Base-by-base conservation (phyloP, 2,113 vertebrate species). In the Oreochromis aureus region DNA sequence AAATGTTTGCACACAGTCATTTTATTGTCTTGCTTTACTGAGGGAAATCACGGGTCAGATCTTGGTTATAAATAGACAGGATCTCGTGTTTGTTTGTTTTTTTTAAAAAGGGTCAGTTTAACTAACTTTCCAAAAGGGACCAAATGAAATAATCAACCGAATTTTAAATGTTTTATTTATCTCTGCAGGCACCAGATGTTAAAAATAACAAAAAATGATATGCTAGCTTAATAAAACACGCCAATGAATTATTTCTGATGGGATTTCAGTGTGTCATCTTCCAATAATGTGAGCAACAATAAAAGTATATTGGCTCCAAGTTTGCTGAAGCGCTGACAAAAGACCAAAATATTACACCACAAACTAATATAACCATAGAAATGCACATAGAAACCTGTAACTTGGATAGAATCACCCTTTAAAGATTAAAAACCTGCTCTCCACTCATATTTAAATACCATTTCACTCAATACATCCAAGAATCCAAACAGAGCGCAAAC, bases 1-100 rank as follows among this genome's bases (percentile, higher is more conserved):
- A 87, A 91, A 80, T 9, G 27, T 59, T 73, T 36, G 30, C 82
- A 90, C 32, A 92, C 66, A 87, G 79, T 89, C 39, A 87, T 30
- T 18, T 61, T 82, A 88, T 84, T 84, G 76, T 90, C 7, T 83
- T 4, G 4, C 13, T 44, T 83, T 51, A 32, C 24, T 27, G 63
- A 58, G 55, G 58, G 58, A 54, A 22, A 88, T 84, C 89, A 86
- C 32, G 66, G 81, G 87, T 89, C 85, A 53, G 6, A 44, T 59
- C 78, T 44, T 2, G 36, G n/a, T 61, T 82, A 85, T n/a, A 81
- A 92, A 92, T 41, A 85, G 55, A 82, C 51, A 79, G 18, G 0
- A 10, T 58, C 48, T 80, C 6, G 3, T 19, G 12, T 58, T 27
- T 27, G 3, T 27, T 27, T 27, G 3, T 27, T 27, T 27, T 27